Percentiles rank a stretch among this genome's conserved stretches.
These are phyloP conservation scores for Mya arenaria DNA, from an alignment of 1,140 invertebrate genomes.

Conservation along the genomic window DNA sequence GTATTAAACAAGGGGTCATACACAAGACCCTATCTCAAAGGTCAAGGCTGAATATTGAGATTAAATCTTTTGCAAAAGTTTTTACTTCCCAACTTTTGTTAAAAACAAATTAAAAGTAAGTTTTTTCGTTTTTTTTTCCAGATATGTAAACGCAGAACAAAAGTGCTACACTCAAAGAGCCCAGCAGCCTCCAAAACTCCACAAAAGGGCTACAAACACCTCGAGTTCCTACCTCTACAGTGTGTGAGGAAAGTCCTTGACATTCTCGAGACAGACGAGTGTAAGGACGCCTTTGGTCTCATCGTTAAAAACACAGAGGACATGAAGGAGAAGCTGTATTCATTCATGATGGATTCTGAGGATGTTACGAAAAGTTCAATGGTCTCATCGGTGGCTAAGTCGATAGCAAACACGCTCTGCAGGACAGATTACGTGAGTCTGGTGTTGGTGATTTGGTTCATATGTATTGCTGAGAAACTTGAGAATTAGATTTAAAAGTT, in stretches of 20 bases:
- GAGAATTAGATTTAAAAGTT: no score
- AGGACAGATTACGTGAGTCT: slow-evolving; percentile 81
- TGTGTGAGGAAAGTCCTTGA: slow-evolving; percentile 95
- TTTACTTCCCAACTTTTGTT: no score
- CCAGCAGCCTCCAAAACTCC: slow-evolving; percentile 83
- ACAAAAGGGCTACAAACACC: slow-evolving; percentile 94
- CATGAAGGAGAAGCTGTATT: slow-evolving; percentile 92
- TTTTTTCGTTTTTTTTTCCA: slow-evolving; percentile 72
- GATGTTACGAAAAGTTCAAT: slow-evolving; percentile 89
- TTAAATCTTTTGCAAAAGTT: no score
- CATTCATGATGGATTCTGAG: slow-evolving; percentile 89
- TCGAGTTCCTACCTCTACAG: slow-evolving; percentile 92
- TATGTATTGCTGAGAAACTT: neutral
- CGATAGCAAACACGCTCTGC: slow-evolving; percentile 85
- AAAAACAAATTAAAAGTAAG: no score
- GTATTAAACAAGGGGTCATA: no score
- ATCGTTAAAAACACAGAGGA: slow-evolving; percentile 87
- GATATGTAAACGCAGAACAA: slow-evolving; percentile 90
- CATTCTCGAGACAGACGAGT: slow-evolving; percentile 90
- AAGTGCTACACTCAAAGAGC: slow-evolving; percentile 70
- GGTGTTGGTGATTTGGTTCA: neutral
- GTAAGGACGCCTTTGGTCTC: slow-evolving; percentile 90
- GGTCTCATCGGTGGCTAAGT: slow-evolving; percentile 90
- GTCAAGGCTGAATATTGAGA: no score
- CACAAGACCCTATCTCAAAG: no score